Conservation (phyloP, 2,113 vertebrate genomes). For the Ictalurus furcatus region DNA sequence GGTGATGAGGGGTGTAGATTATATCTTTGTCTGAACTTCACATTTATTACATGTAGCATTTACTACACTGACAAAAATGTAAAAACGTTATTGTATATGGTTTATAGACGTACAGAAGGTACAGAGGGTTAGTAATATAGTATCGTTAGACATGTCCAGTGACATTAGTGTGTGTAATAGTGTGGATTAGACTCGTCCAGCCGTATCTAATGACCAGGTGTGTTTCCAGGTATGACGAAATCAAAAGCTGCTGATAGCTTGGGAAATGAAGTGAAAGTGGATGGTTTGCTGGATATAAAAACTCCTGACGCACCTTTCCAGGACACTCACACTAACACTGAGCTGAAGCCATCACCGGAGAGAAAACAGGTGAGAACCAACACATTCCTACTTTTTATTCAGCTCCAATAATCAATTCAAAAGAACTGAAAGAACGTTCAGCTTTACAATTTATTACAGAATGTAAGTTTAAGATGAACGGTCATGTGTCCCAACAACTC, state of each 20-base stretch:
- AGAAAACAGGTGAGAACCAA: not conserved
- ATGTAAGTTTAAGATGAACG: not conserved
- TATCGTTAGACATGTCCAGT: not conserved
- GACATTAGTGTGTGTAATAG: too few relatives aligned
- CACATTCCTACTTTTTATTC: not conserved
- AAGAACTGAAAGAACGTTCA: not conserved
- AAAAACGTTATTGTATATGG: not conserved
- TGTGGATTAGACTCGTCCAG: not conserved
- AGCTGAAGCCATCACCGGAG: not conserved
- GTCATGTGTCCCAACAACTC: not conserved
- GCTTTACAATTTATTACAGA: not conserved
- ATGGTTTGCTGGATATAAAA: not conserved
- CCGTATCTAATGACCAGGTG: not conserved
- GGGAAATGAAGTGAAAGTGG: not conserved
- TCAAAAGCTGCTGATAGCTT: not conserved
- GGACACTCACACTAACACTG: not conserved
- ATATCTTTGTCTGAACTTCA: not conserved
- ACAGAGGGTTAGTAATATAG: not conserved
- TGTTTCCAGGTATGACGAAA: not conserved
- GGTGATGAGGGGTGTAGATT: not conserved
- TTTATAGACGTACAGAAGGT: not conserved
- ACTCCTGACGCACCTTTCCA: not conserved
- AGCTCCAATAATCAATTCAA: not conserved
- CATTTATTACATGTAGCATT: not conserved
- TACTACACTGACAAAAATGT: not conserved